These are phyloP conservation scores for Etheostoma cragini DNA, from an alignment of 2,113 vertebrate species.

Conservation along the genomic window DNA sequence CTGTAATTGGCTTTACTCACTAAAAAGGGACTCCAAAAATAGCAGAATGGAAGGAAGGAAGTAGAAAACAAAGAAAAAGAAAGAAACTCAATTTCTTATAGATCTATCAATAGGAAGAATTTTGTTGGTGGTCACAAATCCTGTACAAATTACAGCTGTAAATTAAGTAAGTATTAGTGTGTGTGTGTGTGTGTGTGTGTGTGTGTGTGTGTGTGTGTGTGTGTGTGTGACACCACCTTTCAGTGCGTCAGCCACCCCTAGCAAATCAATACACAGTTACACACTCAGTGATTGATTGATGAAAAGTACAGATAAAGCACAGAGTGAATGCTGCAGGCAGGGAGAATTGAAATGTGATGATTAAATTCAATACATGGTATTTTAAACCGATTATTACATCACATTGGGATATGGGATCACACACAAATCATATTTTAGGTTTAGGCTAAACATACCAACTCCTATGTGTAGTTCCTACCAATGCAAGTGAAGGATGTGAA, in stretches of 20 bases:
- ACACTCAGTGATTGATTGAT: constrained; percentile 28
- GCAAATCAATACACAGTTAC: constrained; percentile 61
- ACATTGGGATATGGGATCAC: neutral
- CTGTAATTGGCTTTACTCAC: constrained; percentile 43
- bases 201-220: constrained; percentile 17
- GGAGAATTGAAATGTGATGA: constrained; percentile 23
- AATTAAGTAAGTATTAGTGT: constrained; percentile 27
- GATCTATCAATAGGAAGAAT: constrained; percentile 3
- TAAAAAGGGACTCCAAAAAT: constrained; percentile 22
- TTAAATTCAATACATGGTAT: neutral
- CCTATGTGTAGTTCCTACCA: neutral
- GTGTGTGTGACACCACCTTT: constrained; percentile 15
- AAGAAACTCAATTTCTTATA: constrained; percentile 49
- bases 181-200: constrained; percentile 9
- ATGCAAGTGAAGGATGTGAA: no score
- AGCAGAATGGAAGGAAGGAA: constrained; percentile 8
- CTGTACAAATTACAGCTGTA: constrained; percentile 48
- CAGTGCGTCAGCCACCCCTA: constrained; percentile 56
- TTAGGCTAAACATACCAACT: no score
- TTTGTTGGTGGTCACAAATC: constrained; percentile 41
- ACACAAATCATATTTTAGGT: neutral
- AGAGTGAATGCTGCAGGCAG: neutral
- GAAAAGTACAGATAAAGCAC: constrained; percentile 37
- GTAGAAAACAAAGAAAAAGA: constrained; percentile 3
- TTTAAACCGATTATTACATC: neutral